phyloP scores from a whole-genome alignment of 2,888 invertebrate species.

The Leucania comma region DNA sequence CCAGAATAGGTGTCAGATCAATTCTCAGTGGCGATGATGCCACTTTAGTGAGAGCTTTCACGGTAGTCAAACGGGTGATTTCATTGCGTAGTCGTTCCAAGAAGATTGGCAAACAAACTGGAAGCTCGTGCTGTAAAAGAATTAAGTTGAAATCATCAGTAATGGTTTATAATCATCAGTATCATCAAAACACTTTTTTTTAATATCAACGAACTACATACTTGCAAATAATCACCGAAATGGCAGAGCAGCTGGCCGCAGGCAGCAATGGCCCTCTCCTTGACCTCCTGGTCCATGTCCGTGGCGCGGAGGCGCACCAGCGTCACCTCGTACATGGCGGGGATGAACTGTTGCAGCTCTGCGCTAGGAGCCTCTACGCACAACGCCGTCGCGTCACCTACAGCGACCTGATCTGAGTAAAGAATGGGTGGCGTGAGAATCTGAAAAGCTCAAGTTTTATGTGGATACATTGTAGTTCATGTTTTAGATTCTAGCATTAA shows the following conservation, averaged over 20 bases:
- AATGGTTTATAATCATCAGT: not conserved
- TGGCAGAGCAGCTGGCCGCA: constrained; percentile 98
- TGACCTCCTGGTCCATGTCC: constrained; percentile 99
- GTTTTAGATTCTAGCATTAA: too few relatives aligned
- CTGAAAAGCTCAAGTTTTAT: not conserved
- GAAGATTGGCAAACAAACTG: constrained; percentile 97
- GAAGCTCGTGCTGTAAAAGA: constrained; percentile 92
- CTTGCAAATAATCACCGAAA: constrained; percentile 96
- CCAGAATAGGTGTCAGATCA: constrained; percentile 95
- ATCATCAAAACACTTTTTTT: too few relatives aligned
- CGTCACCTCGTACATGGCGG: constrained; percentile 96
- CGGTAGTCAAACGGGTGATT: constrained; percentile 98
- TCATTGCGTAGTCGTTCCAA: constrained; percentile 98
- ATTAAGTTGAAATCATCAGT: constrained; percentile 15
- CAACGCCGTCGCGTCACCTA: constrained; percentile 63
- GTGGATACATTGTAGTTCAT: not conserved
- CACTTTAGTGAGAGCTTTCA: constrained; percentile 98
- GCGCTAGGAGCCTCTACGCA: constrained; percentile 90
- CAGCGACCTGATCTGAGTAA: constrained; percentile 70
- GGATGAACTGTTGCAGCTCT: constrained; percentile 95
- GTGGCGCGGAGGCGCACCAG: constrained; percentile 96
- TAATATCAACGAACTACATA: constrained; percentile 59
- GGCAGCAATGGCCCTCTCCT: constrained; percentile 99
- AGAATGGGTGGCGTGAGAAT: not conserved
- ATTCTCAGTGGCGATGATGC: constrained; percentile 97